Evolutionary conservation across 2,797 vertebrate genomes (phyloP), one percentile per base, ranked within the genome.

Genomic region (Pangasius krempfi): DNA sequence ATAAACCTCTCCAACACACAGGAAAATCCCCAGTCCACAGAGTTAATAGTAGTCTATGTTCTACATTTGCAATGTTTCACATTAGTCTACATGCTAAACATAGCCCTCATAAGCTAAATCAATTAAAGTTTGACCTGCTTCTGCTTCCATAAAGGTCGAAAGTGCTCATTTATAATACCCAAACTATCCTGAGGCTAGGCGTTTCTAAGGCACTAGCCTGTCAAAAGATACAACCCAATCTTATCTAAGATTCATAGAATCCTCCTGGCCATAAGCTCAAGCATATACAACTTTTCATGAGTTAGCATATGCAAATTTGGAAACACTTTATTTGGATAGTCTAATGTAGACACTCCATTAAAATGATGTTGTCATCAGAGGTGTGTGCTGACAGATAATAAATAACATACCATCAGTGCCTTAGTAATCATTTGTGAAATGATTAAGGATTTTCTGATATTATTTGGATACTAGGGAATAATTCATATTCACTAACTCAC

Each of bases 161-260:
- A 9, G n/a, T 58, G 76, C 73, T 83, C 85, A 87, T 87, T 37
- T 56, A 84, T 62, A 83, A 86, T 62, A 83, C 86, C 64, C 62
- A 47, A 73, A 83, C 81, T n/a, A 84, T n/a, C 82, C 83, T 84
- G 72, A 30, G 84, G 78, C n/a, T 79, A 44, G 50, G 79, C 75
- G 37, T 82, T 87, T 79, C 50, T 88, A 40, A 62, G 22, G 81
- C 81, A 37, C 27, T 44, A n/a, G 58, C 37, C 33, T 83, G 37
- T 83, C 78, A 81, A 81, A 44, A 47, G 25, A 50, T 47, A 66
- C 81, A 64, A n/a, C 40, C 13, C 27, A 64, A 47, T 64, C 54
- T 81, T 56, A 54, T 79, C n/a, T n/a, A 79, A 54, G 76, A 79
- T 79, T 79, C 47, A 79, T 79, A 18, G 47, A 52, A 79, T 54